Evolutionary conservation across 2,888 invertebrate genomes (phyloP), one percentile per base, ranked within the genome.

Genomic region (Lampropteryx suffumata): DNA sequence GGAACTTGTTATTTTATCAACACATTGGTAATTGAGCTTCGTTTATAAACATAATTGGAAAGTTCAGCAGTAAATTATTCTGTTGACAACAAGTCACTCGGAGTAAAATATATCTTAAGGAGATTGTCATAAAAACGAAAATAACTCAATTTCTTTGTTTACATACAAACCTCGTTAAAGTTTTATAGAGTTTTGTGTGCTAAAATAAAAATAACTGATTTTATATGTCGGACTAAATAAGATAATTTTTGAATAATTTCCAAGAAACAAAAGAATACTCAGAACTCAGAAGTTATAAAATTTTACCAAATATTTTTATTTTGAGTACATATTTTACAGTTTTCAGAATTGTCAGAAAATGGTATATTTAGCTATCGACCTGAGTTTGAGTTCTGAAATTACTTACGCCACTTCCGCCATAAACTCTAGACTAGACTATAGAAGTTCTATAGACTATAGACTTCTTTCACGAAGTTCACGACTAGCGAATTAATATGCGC

Each of bases 111-210:
- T 53, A 55, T 51, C 47, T 39, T 42, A 53, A 49, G 36, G 37
- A 46, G 45, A 52, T 42, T 41, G 32, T 33, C 43, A 43, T 55
- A 48, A 55, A 55, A 53, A n/a, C 26, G 8, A 11, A 49, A 35
- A 43, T 4, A 46, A 45, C 46, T 28, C 33, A 30, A 50, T 57
- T 45, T 58, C 50, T 55, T 58, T 60, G 58, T 60, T 60, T 58
- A 53, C 57, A n/a, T n/a, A 34, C 40, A 46, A 50, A 42, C 24
- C 43, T 62, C 69, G 54, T 70, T 57, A 64, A 54, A 57, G 45
- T 63, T 71, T 73, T 66, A 67, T 65, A 65, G 58, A 64, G 60
- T 65, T 71, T 61, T 60, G 45, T 61, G 54, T 54, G 53, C 59
- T 56, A 61, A 65, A 55, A 57, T 48, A 51, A 60, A 49, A 56